phyloP scores from a whole-genome alignment of 2,888 invertebrate species.

The Magallana nippona region DNA sequence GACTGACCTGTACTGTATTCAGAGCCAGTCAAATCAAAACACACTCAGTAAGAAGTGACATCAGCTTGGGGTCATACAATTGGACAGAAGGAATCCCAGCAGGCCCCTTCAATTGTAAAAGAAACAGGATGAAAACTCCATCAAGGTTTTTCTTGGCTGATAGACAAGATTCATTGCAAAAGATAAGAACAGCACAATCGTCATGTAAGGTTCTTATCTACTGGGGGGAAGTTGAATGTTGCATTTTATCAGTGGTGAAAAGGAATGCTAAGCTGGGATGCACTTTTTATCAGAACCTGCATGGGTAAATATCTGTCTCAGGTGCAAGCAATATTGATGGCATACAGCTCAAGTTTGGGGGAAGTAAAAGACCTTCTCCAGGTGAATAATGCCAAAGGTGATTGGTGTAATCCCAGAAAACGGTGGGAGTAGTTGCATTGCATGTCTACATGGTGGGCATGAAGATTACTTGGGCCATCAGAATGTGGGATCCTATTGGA shows the following conservation, averaged over 20 bases:
- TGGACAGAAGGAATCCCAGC: neutral
- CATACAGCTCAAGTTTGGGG: neutral
- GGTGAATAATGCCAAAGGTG: neutral
- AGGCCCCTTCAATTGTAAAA: neutral
- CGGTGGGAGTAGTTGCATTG: neutral
- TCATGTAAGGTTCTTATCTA: conserved; percentile 34
- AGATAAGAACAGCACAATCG: conserved; percentile 33
- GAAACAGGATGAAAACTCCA: conserved; percentile 20
- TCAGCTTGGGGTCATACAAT: neutral
- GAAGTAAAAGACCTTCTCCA: neutral
- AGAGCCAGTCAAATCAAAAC: conserved; percentile 11
- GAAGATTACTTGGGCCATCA: neutral
- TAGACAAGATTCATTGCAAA: conserved; percentile 32
- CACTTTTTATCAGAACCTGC: conserved; percentile 38
- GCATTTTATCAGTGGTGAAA: conserved; percentile 40
- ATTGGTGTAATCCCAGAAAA: neutral
- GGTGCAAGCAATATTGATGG: conserved; percentile 13
- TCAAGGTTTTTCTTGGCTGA: conserved; percentile 40
- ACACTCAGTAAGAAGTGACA: neutral
- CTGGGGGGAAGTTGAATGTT: conserved; percentile 32
- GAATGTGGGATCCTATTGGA: neutral
- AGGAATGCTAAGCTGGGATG: conserved; percentile 36
- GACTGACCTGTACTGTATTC: conserved; percentile 2
- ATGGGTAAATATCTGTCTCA: conserved; percentile 39
- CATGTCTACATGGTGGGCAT: neutral